phyloP scores from a whole-genome alignment of 2,888 invertebrate genomes.

The Smittia aterrima region DNA sequence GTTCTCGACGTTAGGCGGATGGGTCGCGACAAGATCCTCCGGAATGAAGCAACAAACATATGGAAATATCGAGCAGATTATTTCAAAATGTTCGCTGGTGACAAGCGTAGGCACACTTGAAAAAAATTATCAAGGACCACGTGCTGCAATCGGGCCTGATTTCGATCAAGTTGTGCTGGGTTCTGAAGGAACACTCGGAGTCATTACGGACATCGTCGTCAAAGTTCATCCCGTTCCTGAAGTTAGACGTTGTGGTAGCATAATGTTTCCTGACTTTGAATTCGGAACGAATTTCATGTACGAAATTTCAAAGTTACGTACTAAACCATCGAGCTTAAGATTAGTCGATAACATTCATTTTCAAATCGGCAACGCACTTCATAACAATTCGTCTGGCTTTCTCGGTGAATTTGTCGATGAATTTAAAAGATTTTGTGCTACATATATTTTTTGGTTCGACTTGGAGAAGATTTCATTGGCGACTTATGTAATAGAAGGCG shows the following conservation, averaged over 20 bases:
- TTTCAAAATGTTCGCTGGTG: constrained; percentile 62
- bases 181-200: constrained; percentile 23
- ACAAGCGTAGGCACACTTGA: neutral
- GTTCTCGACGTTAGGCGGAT: constrained; percentile 25
- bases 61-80: constrained; percentile 25
- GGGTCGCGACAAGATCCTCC: constrained; percentile 1
- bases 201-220: constrained; percentile 11
- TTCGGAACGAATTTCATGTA: neutral
- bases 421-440: neutral
- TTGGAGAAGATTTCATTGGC: neutral
- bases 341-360: constrained; percentile 13
- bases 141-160: neutral
- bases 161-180: neutral
- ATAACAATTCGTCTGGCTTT: neutral
- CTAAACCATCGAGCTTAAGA: constrained; percentile 5
- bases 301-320: neutral
- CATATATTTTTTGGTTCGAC: neutral
- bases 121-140: neutral
- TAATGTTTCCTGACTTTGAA: constrained; percentile 23
- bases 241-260: constrained; percentile 11
- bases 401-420: neutral
- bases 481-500: constrained; percentile 17
- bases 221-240: neutral
- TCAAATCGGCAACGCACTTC: neutral
- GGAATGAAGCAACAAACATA: constrained; percentile 25